These are phyloP conservation scores for Threskiornis aethiopicus DNA, from an alignment of 2,797 vertebrate genomes.

Conservation along the genomic window DNA sequence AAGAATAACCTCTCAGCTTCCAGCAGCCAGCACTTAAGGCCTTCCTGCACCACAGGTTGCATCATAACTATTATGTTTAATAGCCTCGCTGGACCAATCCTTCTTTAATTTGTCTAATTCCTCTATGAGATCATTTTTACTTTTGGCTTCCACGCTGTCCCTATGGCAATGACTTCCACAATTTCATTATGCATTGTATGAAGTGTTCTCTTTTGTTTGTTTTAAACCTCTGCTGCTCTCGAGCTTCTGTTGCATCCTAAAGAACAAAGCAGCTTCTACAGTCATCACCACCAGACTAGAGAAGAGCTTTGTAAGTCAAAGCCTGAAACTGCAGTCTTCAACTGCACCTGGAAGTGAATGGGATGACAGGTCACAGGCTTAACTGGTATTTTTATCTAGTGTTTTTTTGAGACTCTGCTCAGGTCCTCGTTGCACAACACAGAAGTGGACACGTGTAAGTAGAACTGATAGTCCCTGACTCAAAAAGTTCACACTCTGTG, in stretches of 20 bases:
- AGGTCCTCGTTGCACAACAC: background rate
- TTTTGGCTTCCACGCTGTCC: background rate
- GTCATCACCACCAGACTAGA: background rate
- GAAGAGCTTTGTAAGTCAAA: background rate
- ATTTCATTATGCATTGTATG: background rate
- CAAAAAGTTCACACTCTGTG: background rate
- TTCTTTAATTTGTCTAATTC: slow-evolving; percentile 54
- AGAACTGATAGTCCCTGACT: background rate
- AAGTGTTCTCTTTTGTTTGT: background rate
- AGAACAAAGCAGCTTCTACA: background rate
- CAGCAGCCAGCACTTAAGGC: slow-evolving; percentile 24
- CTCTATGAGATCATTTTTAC: slow-evolving; percentile 30
- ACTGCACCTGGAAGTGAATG: background rate
- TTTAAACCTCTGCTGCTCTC: background rate
- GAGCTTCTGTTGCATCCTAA: background rate
- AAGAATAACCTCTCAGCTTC: slow-evolving; percentile 18
- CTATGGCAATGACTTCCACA: background rate
- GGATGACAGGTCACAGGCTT: background rate
- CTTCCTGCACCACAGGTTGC: slow-evolving; percentile 24
- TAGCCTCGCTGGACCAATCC: slow-evolving; percentile 21
- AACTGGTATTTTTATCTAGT: background rate
- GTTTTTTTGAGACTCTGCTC: background rate
- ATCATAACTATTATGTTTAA: slow-evolving; percentile 53
- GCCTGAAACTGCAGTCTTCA: background rate
- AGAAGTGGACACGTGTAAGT: accelerated